A percentile compares a stretch with the other conserved stretches of the same genome.
These are phyloP conservation scores for Trichogramma pretiosum DNA, from an alignment of 1,140 invertebrate genomes.

Conservation along the genomic window DNA sequence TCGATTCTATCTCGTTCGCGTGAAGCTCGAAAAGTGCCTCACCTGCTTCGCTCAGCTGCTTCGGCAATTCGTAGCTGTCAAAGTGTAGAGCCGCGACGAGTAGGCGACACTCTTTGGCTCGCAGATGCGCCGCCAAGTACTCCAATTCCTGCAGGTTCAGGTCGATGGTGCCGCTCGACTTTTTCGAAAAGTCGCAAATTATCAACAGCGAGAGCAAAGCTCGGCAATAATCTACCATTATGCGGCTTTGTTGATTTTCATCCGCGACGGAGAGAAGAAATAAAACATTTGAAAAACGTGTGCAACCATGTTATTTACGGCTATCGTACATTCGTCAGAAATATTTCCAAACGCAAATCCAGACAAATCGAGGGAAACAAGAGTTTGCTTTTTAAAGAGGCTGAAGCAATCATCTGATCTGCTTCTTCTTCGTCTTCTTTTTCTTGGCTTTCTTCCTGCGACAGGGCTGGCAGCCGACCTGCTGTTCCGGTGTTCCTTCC, in stretches of 20 bases:
- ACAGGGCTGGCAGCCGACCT: conserved; percentile 29
- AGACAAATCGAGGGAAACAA: conserved; percentile 13
- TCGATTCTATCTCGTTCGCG: not conserved
- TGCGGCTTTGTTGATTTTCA: no score
- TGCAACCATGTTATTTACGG: no score
- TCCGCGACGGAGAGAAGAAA: no score
- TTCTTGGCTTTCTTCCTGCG: conserved; percentile 35
- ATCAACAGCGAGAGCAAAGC: conserved; percentile 4
- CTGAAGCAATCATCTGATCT: no score
- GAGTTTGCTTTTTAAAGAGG: conserved; percentile 3
- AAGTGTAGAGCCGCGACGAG: conserved; percentile 51
- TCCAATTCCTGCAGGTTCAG: conserved; percentile 48
- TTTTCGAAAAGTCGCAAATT: conserved; percentile 1
- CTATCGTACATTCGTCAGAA: no score
- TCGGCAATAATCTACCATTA: no score
- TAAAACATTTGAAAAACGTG: no score
- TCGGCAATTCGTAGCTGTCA: conserved; percentile 44
- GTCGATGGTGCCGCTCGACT: conserved; percentile 41
- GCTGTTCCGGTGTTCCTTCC: conserved; percentile 14
- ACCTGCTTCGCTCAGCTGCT: conserved; percentile 41
- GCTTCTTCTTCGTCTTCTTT: conserved; percentile 25
- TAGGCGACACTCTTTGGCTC: conserved; percentile 46
- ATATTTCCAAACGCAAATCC: no score
- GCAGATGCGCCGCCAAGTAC: conserved; percentile 49
- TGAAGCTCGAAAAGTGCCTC: no score